Evolutionary conservation across 2,113 vertebrate species (phyloP).

Genomic region (Anas platyrhynchos): DNA sequence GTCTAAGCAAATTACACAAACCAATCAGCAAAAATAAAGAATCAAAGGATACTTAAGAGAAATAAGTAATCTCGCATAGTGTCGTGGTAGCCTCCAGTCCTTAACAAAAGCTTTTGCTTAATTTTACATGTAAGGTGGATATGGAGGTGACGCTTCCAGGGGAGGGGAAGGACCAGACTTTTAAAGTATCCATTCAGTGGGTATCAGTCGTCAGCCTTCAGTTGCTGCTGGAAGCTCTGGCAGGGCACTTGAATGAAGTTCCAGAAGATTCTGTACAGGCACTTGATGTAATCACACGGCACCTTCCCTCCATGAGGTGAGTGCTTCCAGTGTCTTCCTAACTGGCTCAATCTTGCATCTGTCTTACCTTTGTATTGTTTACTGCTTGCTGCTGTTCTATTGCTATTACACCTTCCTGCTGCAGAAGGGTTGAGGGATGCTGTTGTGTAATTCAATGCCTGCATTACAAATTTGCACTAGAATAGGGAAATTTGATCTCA

Average conservation of each 20-base stretch:
- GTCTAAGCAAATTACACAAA: not conserved
- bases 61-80: accelerated
- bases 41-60: not conserved
- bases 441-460: constrained; percentile 23
- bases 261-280: constrained; percentile 98
- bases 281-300: constrained; percentile 96
- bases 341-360: not conserved
- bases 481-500: constrained; percentile 55
- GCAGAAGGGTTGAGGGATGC: constrained; percentile 1
- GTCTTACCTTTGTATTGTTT: not conserved
- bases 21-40: not conserved
- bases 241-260: constrained; percentile 95
- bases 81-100: not conserved
- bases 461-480: constrained; percentile 45
- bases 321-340: not conserved
- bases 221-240: constrained; percentile 94
- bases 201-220: constrained; percentile 98
- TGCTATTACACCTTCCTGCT: not conserved
- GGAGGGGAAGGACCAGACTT: constrained; percentile 98
- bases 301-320: constrained; percentile 98
- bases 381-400: not conserved
- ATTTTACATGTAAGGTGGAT: constrained; percentile 85
- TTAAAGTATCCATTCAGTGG: constrained; percentile 99
- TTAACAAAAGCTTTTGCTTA: not conserved
- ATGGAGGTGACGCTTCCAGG: constrained; percentile 98